Evolutionary conservation across 2,797 vertebrate species (phyloP).

Genomic region (Loriculus beryllinus): DNA sequence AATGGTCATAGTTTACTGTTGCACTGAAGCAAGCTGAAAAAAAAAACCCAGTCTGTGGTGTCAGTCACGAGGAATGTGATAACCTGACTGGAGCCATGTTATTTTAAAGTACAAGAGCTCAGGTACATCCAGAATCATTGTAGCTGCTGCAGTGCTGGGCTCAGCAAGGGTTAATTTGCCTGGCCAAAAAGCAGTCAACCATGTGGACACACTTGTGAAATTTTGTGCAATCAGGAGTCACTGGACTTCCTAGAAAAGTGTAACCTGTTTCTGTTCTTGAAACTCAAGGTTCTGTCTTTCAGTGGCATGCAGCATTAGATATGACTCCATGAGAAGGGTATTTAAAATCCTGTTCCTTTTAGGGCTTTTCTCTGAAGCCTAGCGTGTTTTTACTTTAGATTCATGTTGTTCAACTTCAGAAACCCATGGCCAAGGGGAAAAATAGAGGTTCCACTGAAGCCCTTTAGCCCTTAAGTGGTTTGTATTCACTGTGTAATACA

Average conservation of each 20-base stretch:
- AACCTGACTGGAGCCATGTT: fast-evolving
- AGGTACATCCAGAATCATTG: neutral
- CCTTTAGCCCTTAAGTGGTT: neutral
- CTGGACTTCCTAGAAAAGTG: neutral
- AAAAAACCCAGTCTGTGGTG: neutral
- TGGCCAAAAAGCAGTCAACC: neutral
- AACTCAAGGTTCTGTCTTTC: neutral
- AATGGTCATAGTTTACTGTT: neutral
- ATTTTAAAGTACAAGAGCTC: neutral
- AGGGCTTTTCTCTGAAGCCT: neutral
- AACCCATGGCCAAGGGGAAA: neutral
- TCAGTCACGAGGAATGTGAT: neutral
- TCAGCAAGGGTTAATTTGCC: neutral
- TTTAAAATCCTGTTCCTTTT: neutral
- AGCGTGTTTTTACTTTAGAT: neutral
- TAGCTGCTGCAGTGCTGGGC: neutral
- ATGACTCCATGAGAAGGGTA: neutral
- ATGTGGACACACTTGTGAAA: neutral
- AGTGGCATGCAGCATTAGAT: neutral
- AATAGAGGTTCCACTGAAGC: neutral
- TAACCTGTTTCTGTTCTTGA: neutral
- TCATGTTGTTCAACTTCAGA: neutral
- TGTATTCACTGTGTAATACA: neutral
- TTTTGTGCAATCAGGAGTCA: neutral
- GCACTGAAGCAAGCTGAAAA: neutral